Percentiles rank a stretch among this genome's conserved stretches.
phyloP scores from a whole-genome alignment of 1,140 invertebrate genomes.

The Solenopsis fugax region DNA sequence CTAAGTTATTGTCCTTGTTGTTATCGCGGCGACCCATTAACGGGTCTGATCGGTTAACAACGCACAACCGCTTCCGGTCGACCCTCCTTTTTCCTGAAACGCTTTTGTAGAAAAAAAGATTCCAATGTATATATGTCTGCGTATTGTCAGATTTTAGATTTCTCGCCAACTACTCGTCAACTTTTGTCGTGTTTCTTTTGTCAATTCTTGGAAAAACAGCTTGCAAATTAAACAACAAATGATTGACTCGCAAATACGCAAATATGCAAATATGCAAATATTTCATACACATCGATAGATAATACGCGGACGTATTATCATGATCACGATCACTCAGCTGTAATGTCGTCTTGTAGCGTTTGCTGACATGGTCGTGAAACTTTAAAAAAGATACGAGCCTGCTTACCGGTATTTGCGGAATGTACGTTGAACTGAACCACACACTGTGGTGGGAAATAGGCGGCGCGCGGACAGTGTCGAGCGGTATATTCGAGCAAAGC shows the following conservation, averaged over 20 bases:
- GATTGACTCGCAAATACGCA: not conserved
- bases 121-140: not conserved
- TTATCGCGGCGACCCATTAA: constrained; percentile 58
- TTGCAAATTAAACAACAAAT: not conserved
- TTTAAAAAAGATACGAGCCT: constrained; percentile 39
- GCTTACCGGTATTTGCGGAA: constrained; percentile 45
- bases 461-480: constrained; percentile 32
- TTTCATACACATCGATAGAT: not conserved
- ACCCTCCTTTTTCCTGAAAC: constrained; percentile 11
- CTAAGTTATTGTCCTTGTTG: constrained; percentile 71
- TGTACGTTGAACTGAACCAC: constrained; percentile 39
- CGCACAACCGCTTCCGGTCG: constrained; percentile 63
- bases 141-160: not conserved
- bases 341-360: not conserved
- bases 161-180: too few relatives aligned
- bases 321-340: too few relatives aligned
- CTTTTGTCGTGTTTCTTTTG: not conserved
- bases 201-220: not conserved
- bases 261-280: too few relatives aligned
- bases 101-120: constrained; percentile 1
- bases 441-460: constrained; percentile 52
- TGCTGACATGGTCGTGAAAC: not conserved
- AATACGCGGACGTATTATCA: too few relatives aligned
- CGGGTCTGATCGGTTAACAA: constrained; percentile 67
- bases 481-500: constrained; percentile 39